phyloP scores from a whole-genome alignment of 2,888 invertebrate genomes.

The Rapana venosa region DNA sequence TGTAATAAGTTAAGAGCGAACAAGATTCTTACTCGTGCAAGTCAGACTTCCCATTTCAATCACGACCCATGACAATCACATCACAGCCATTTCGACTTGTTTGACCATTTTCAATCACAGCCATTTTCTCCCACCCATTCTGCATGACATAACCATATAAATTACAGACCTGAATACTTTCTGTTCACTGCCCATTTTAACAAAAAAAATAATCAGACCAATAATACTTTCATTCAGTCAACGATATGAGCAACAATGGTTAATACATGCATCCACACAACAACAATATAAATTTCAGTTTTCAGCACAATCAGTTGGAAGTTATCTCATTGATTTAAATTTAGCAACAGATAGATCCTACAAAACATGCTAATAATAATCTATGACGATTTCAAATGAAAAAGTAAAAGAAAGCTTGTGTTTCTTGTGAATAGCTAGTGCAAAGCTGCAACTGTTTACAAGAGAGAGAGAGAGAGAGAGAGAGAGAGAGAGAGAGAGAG shows the following conservation, averaged over 20 bases:
- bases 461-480: too few relatives aligned
- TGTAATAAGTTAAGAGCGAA: background rate
- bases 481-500: too few relatives aligned
- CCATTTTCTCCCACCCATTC: conserved; percentile 2
- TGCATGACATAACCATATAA: background rate
- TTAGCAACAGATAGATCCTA: background rate
- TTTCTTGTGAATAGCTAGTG: too few relatives aligned
- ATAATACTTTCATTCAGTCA: conserved; percentile 6
- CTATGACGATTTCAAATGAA: too few relatives aligned
- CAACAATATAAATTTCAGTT: background rate
- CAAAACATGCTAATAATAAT: too few relatives aligned
- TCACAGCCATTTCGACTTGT: background rate
- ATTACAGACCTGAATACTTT: background rate
- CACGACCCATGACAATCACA: background rate
- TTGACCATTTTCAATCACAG: background rate
- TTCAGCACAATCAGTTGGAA: background rate
- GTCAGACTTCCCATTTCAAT: background rate
- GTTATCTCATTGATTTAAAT: background rate
- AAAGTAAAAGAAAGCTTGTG: too few relatives aligned
- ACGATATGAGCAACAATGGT: background rate
- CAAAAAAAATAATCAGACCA: background rate
- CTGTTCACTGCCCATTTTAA: background rate
- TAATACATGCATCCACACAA: background rate
- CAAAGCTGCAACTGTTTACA: too few relatives aligned
- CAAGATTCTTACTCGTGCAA: background rate